Percentiles rank a stretch among this genome's conserved stretches.
phyloP scores from a whole-genome alignment of 2,113 vertebrate species.

The Guaruba guarouba region DNA sequence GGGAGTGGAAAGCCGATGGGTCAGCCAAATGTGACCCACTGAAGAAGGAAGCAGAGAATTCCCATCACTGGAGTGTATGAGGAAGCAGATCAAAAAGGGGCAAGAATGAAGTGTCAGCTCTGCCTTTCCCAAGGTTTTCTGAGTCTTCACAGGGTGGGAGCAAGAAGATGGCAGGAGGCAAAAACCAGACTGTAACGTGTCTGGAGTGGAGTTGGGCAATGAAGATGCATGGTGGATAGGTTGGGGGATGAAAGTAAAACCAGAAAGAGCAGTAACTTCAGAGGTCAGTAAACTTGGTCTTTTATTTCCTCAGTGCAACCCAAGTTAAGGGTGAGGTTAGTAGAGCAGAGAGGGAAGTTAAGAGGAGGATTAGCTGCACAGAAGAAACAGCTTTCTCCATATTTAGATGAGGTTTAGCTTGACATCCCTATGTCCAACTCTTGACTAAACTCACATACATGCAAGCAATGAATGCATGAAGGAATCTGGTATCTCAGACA shows the following conservation, averaged over 20 bases:
- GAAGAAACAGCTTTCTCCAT: background rate
- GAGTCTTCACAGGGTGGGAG: background rate
- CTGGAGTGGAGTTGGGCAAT: background rate
- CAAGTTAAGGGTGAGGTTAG: background rate
- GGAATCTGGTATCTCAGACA: fast-evolving
- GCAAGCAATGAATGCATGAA: background rate
- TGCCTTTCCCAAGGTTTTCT: background rate
- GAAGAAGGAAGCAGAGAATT: background rate
- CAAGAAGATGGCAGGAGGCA: background rate
- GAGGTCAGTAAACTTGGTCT: background rate
- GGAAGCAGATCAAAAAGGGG: background rate
- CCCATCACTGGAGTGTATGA: no score
- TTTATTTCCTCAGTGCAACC: background rate
- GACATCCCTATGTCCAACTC: background rate
- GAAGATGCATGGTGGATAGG: background rate
- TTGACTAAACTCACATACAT: background rate
- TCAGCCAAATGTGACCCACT: background rate
- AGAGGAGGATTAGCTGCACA: background rate
- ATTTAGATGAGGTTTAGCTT: background rate
- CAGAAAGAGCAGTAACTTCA: background rate
- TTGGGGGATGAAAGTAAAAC: background rate
- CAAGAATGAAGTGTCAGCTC: background rate
- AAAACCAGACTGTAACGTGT: background rate
- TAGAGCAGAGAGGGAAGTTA: background rate
- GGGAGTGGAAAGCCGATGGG: background rate